Evolutionary conservation across 2,113 vertebrate species (phyloP).

Genomic region (Vimba vimba): DNA sequence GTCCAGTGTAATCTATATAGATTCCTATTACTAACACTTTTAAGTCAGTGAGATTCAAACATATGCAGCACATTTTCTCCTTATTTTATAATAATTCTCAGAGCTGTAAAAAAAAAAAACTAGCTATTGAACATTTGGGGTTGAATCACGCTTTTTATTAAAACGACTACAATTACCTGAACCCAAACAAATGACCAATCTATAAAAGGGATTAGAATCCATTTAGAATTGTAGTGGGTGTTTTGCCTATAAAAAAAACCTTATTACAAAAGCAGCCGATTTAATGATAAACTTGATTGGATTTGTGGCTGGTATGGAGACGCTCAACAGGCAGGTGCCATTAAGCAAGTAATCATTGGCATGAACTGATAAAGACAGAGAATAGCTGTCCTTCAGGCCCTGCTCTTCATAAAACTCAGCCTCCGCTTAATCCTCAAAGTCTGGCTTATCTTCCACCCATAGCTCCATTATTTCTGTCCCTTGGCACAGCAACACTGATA

Average conservation of each 20-base stretch:
- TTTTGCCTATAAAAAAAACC: constrained; percentile 34
- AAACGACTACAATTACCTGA: constrained; percentile 11
- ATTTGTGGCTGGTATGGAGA: constrained; percentile 46
- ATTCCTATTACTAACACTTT: not conserved
- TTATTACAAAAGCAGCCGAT: constrained; percentile 48
- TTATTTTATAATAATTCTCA: not conserved
- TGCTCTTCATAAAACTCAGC: constrained; percentile 48
- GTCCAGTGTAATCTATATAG: not conserved
- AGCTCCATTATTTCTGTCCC: constrained; percentile 46
- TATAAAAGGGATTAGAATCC: constrained; percentile 49
- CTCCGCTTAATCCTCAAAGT: constrained; percentile 49
- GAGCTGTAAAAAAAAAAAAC: not conserved
- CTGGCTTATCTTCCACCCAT: constrained; percentile 48
- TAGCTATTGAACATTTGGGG: not conserved
- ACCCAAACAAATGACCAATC: constrained; percentile 23
- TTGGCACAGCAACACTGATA: constrained; percentile 32
- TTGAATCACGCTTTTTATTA: constrained; percentile 8
- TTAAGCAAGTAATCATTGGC: constrained; percentile 55
- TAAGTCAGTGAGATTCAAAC: not conserved
- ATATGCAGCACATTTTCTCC: not conserved
- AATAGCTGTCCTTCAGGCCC: constrained; percentile 53
- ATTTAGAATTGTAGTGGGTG: constrained; percentile 33
- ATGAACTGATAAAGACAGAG: constrained; percentile 48
- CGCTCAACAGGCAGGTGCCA: constrained; percentile 40
- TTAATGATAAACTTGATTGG: constrained; percentile 58